Conservation (phyloP, 37 sponge, comb jelly and placozoan genomes). For the Mnemiopsis leidyi region DNA sequence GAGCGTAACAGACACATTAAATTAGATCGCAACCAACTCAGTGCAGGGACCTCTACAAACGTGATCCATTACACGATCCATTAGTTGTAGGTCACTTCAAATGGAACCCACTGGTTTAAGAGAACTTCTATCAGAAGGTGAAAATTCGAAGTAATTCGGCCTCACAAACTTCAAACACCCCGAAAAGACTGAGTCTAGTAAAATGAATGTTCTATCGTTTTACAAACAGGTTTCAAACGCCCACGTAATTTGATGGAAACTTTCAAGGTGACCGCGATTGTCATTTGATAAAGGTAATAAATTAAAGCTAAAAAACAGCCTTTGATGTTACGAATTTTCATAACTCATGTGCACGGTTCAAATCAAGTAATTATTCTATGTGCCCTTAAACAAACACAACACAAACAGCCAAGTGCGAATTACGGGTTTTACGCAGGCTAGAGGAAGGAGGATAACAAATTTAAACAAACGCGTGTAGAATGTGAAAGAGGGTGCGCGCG, state of each 20-base stretch:
- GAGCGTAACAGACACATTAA: background rate
- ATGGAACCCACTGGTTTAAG: background rate
- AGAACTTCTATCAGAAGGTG: background rate
- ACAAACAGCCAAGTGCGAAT: no score
- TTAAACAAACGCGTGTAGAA: background rate
- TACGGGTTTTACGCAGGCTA: no score
- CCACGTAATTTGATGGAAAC: background rate
- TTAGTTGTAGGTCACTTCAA: background rate
- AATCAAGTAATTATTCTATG: no score
- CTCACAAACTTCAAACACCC: background rate
- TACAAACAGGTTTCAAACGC: background rate
- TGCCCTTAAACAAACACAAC: no score
- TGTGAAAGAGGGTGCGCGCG: background rate
- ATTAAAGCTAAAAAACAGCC: background rate
- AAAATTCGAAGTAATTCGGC: background rate
- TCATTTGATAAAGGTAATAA: background rate
- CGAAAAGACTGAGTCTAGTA: background rate
- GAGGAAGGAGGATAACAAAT: no score
- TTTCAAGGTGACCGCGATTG: background rate
- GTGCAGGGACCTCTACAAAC: background rate
- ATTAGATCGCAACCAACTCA: background rate
- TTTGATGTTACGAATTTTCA: no score
- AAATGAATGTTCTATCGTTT: background rate
- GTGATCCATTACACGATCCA: background rate
- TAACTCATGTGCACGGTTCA: no score